phyloP scores from a whole-genome alignment of 2,888 invertebrate genomes.

The Papilio demoleus region DNA sequence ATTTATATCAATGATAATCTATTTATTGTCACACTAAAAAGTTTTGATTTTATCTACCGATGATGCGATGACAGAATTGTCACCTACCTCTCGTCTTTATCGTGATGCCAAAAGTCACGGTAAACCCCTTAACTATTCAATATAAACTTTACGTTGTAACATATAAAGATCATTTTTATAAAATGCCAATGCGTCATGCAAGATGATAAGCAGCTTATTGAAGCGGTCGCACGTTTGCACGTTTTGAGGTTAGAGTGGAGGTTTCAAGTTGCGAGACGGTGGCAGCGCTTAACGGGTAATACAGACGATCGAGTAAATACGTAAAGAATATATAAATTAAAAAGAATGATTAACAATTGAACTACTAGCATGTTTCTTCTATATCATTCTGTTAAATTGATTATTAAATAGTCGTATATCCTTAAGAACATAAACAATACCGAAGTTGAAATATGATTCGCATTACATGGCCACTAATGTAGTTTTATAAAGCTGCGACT shows the following conservation, averaged over 20 bases:
- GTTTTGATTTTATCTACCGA: constrained; percentile 78
- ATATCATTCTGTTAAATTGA: too few relatives aligned
- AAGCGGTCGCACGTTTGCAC: constrained; percentile 68
- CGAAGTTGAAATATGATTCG: too few relatives aligned
- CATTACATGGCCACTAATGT: too few relatives aligned
- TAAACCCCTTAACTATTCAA: constrained; percentile 41
- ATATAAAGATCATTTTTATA: constrained; percentile 55
- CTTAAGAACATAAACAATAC: too few relatives aligned
- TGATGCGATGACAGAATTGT: constrained; percentile 79
- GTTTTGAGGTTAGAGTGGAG: constrained; percentile 71
- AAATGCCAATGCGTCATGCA: constrained; percentile 46
- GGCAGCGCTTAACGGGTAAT: constrained; percentile 55
- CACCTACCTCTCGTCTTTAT: constrained; percentile 74
- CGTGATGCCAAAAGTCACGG: constrained; percentile 79
- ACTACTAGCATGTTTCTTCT: too few relatives aligned
- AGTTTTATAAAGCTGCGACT: too few relatives aligned
- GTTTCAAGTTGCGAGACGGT: constrained; percentile 71
- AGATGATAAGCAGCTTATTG: constrained; percentile 79
- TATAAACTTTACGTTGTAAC: constrained; percentile 46
- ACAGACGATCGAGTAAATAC: constrained; percentile 51
- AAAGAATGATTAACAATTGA: too few relatives aligned
- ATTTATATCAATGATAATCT: constrained; percentile 82
- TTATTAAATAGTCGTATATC: too few relatives aligned
- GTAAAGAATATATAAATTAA: too few relatives aligned
- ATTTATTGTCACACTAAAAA: constrained; percentile 83